A percentile compares a stretch with the other conserved stretches of the same genome.
Conservation (phyloP, 1,140 invertebrate species). For the Tribolium castaneum region DNA sequence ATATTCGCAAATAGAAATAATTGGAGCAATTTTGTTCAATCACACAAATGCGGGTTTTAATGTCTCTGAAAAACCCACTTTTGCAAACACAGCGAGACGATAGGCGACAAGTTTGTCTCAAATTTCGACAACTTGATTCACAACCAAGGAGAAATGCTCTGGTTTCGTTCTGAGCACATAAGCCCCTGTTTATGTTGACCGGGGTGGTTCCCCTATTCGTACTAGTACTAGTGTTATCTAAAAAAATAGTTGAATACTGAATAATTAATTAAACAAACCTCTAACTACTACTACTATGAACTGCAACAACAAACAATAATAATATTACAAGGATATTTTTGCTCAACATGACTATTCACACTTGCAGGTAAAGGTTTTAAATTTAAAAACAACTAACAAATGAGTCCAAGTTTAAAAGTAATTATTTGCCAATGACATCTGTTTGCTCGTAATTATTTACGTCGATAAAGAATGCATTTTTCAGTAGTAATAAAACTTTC, state of each 20-base stretch:
- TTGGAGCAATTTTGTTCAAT: neutral
- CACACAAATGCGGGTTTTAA: neutral
- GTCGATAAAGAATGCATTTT: neutral
- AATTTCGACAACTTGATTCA: neutral
- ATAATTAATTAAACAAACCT: neutral
- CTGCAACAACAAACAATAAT: neutral
- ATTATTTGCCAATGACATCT: neutral
- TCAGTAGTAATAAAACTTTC: neutral
- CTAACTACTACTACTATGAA: neutral
- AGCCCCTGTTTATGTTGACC: too few species aligned
- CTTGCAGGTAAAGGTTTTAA: neutral
- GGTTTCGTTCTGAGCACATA: neutral
- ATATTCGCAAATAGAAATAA: neutral
- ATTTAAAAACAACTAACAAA: neutral
- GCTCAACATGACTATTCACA: neutral
- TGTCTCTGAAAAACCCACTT: neutral
- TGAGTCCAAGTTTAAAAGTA: neutral
- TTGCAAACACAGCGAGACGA: neutral
- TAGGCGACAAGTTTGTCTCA: neutral
- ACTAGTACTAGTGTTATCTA: neutral
- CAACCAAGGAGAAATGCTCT: neutral
- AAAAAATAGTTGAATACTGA: neutral
- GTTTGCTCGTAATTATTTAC: neutral
- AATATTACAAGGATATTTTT: neutral
- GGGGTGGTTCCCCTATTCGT: too few species aligned